Percentiles rank a stretch among this genome's conserved stretches.
Conservation (phyloP, 2,113 vertebrate genomes). For the Marmota flaviventris region DNA sequence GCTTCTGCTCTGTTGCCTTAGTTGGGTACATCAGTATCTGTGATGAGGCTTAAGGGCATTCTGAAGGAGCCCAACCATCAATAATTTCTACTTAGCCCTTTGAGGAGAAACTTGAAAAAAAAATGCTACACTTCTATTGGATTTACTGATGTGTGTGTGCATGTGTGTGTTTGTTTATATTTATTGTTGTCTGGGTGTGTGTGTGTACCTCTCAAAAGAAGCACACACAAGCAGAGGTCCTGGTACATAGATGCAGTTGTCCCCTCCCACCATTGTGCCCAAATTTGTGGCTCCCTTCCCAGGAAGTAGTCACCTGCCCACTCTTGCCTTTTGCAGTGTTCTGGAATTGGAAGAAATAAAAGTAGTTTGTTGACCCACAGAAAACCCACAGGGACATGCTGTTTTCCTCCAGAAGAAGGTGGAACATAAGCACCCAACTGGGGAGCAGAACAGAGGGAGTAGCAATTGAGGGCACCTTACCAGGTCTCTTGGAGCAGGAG, state of each 20-base stretch:
- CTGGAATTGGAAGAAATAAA: conserved; percentile 81
- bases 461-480: neutral
- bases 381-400: conserved; percentile 71
- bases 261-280: conserved; percentile 56
- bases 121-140: conserved; percentile 5
- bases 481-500: neutral
- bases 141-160: neutral
- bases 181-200: neutral
- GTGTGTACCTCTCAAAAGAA: neutral
- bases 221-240: conserved; percentile 45
- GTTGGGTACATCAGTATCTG: conserved; percentile 54
- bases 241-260: conserved; percentile 43
- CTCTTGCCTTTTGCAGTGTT: conserved; percentile 76
- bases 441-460: conserved; percentile 61
- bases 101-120: conserved; percentile 72
- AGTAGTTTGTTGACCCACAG: conserved; percentile 78
- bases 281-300: conserved; percentile 76
- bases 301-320: conserved; percentile 82
- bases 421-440: conserved; percentile 64
- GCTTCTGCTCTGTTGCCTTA: conserved; percentile 65
- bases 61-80: neutral
- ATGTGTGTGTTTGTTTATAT: neutral
- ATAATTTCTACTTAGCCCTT: neutral
- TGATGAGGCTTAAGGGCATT: conserved; percentile 43
- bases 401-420: conserved; percentile 73